These are phyloP conservation scores for Adrianichthys oophorus DNA, from an alignment of 2,797 vertebrate genomes.

Conservation along the genomic window DNA sequence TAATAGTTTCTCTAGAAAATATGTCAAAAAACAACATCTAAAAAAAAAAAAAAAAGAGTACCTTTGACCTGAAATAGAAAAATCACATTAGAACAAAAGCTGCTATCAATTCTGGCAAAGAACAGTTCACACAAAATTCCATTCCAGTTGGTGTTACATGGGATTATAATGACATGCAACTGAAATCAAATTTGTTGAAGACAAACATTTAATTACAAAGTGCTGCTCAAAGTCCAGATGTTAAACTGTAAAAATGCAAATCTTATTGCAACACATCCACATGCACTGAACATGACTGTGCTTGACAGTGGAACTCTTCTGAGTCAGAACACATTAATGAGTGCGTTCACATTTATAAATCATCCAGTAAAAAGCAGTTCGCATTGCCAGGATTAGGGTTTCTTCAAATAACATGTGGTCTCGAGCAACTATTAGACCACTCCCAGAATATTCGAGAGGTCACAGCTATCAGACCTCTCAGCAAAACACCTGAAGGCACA, in stretches of 20 bases:
- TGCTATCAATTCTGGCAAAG: background rate
- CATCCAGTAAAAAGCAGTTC: conserved; percentile 6
- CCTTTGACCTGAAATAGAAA: background rate
- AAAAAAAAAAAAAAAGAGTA: background rate
- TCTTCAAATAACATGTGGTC: conserved; percentile 39
- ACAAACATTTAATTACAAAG: background rate
- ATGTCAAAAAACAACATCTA: background rate
- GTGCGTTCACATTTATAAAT: background rate
- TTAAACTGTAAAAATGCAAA: background rate
- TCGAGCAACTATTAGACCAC: conserved; percentile 1
- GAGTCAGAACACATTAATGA: background rate
- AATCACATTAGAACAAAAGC: background rate
- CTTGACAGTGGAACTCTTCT: background rate
- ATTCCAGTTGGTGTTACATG: background rate
- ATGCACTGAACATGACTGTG: background rate
- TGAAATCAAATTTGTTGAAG: conserved; percentile 6
- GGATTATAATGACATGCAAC: background rate
- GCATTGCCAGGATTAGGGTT: background rate
- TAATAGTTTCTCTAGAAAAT: too few species aligned
- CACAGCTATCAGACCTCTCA: background rate
- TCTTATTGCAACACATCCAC: conserved; percentile 2
- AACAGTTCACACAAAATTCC: background rate
- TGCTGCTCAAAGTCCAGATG: background rate
- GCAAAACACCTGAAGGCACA: conserved; percentile 11
- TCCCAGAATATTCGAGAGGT: conserved; percentile 2